A percentile compares a stretch with the other conserved stretches of the same genome.
Evolutionary conservation across 2,888 invertebrate genomes (phyloP).

Genomic region (Xestia ashworthii): DNA sequence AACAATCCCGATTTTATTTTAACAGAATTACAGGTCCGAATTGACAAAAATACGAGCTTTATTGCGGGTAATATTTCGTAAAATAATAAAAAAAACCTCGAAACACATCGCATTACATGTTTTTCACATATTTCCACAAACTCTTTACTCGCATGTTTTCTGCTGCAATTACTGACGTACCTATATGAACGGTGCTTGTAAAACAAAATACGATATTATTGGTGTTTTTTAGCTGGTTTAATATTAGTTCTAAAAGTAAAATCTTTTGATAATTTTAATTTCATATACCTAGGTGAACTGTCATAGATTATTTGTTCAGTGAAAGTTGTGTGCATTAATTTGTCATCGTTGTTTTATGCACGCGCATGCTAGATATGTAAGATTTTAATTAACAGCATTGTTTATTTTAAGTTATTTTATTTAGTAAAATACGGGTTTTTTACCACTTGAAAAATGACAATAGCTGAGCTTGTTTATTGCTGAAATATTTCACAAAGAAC

Average conservation of each 20-base stretch:
- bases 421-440: neutral
- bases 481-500: neutral
- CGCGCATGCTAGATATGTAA: neutral
- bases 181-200: neutral
- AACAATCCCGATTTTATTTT: neutral
- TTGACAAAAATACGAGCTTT: slow-evolving; percentile 7
- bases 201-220: neutral
- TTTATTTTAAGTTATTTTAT: neutral
- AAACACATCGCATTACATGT: slow-evolving; percentile 1
- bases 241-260: neutral
- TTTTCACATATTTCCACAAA: slow-evolving; percentile 41
- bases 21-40: neutral
- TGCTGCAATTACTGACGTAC: slow-evolving; percentile 18
- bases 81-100: slow-evolving; percentile 24
- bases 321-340: neutral
- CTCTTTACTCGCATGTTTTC: slow-evolving; percentile 14
- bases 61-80: slow-evolving; percentile 5
- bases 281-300: neutral
- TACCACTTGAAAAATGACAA: neutral
- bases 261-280: neutral
- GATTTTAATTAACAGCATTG: neutral
- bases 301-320: neutral
- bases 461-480: neutral
- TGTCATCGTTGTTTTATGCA: neutral
- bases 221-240: too few relatives aligned